Evolutionary conservation across 2,888 invertebrate species (phyloP), one percentile per base, ranked within the genome.

Genomic region (Platycheirus rosarum): DNA sequence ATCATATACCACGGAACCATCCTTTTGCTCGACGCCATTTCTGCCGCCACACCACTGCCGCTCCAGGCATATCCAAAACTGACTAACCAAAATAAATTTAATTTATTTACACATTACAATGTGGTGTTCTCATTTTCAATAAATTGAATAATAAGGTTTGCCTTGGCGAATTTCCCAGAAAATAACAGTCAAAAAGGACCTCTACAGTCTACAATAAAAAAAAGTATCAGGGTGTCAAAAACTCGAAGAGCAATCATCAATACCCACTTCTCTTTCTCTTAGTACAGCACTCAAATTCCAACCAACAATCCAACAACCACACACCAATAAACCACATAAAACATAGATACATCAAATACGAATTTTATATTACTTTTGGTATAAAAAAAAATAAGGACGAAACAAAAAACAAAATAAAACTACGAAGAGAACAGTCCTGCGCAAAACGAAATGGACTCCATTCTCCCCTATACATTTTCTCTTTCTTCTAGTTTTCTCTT

Each of bases 101-200:
- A 82, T 82, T 82, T 82, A 73, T 82, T 82, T 82, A 82, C 82
- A 77, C 77, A 82, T 82, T 82, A 82, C 82, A 82, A 73, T 82
- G 82, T 68, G 82, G 82, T 77, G 82, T 82, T 77, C 82, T 77
- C 77, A 77, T 77, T 77, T 82, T 82, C 82, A 82, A 82, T 82
- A 82, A 82, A 82, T 82, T 82, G 82, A 82, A 82, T 82, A 82
- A 82, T 82, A 77, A 62, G 71, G 71, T 77, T 68, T 73, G 51
- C 82, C 82, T 62, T 46, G 55, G 29, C n/a, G 44, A 60, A 49
- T 71, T 73, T 49, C 77, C 77, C 63, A 55, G 55, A 44, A 57
- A 63, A 78, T 37, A 62, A 11, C 40, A 18, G 26, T 11, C 20
- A 14, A 16, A 51, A 42, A 23, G 23, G 7, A 42, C 14, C 40